Base-by-base conservation (phyloP, 2,888 invertebrate genomes). In the Drosophila prolongata region DNA sequence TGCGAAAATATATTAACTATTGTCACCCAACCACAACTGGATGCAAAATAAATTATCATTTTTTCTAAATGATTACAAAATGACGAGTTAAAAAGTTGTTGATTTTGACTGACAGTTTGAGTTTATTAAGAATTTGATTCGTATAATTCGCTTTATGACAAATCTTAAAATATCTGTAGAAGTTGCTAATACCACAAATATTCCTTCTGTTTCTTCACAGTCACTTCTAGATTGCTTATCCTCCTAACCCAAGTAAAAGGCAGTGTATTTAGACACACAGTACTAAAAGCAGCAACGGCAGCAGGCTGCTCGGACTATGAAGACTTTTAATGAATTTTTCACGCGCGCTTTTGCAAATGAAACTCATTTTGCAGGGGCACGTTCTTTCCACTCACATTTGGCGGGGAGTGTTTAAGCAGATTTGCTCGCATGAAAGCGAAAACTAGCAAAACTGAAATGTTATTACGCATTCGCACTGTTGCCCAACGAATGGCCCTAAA, bases 351-450 rank as follows among this genome's bases (percentile, higher is more conserved):
- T 85, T 87, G 78, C 78, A 79, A 83, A 85, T 75, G 88, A 79
- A 88, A 78, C 83, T 83, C 88, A 83, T 83, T 83, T 84, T 87
- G 83, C 83, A 61, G 86, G 69, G 83, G 86, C 83, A 84, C 83
- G 88, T 88, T 82, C 85, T 73, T 66, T 53, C 40, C 60, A 24
- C 54, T 37, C 54, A 35, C 67, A 54, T 66, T 54, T 65, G 52
- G 53, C 62, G 47, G 71, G 64, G 34, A 35, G 65, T 53, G 46
- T 78, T 68, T 79, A 61, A 57, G 77, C 79, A 65, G 82, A 78
- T 83, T 87, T 87, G 78, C 80, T 78, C 75, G 79, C 82, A 77
- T 71, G 87, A 86, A 89, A 89, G 85, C 85, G 89, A 85, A 89
- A 89, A 84, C 89, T 78, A 79, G 75, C 87, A 76, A 86, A 84